A percentile compares a stretch with the other conserved stretches of the same genome.
These are phyloP conservation scores for Lynx canadensis DNA, from an alignment of 2,113 vertebrate species.

Conservation along the genomic window DNA sequence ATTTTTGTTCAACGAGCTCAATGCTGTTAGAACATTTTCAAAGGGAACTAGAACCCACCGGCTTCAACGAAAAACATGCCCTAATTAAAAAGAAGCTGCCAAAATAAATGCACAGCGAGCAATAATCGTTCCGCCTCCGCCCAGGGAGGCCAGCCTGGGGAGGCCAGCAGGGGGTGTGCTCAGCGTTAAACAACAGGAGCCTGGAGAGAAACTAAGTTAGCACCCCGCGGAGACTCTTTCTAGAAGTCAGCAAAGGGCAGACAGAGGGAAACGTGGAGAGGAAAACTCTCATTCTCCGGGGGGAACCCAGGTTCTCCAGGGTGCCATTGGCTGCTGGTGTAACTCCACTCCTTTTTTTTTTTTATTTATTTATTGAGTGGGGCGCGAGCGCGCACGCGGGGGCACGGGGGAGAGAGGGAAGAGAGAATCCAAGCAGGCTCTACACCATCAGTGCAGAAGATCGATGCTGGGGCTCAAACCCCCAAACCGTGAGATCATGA, in stretches of 20 bases:
- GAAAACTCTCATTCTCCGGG: background rate
- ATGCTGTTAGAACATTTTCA: background rate
- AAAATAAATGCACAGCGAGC: conserved; percentile 14
- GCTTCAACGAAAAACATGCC: background rate
- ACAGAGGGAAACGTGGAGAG: background rate
- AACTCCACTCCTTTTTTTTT: too few species aligned
- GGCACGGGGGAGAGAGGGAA: too few species aligned
- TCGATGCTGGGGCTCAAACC: too few species aligned
- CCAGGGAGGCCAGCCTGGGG: background rate
- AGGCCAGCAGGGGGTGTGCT: background rate
- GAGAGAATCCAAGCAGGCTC: too few species aligned
- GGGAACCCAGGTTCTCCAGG: background rate
- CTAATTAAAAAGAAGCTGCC: background rate
- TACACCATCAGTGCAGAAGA: too few species aligned
- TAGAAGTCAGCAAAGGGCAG: background rate
- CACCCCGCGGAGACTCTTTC: background rate
- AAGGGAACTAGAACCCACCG: background rate
- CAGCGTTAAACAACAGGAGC: background rate
- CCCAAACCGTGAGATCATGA: too few species aligned
- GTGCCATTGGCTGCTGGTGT: too few species aligned
- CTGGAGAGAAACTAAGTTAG: background rate
- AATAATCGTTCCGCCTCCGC: rapidly evolving
- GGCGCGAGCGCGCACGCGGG: too few species aligned
- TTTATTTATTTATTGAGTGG: too few species aligned
- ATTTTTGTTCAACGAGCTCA: background rate